Base-by-base conservation (phyloP, 2,113 vertebrate species). In the Urocynchramus pylzowi region DNA sequence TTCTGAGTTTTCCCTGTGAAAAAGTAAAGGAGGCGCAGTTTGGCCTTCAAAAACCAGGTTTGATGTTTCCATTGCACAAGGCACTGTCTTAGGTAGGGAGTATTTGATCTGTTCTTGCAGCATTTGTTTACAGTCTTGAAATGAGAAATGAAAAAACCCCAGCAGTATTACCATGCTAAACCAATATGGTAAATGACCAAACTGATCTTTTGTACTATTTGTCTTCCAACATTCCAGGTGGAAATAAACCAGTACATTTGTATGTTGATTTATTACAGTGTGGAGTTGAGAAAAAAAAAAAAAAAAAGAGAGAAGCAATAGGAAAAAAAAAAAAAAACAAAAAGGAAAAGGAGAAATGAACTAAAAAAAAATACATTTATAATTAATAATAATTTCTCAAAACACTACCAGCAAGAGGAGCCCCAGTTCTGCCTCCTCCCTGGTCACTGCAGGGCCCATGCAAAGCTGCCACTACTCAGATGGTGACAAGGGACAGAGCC, bases 221-320 rank as follows among this genome's bases (percentile, higher is more conserved):
- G 86, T 98, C 95, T 98, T 98, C 97, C 96, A 94, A 35, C 73
- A 89, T 95, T 97, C 95, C 97, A 97, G 95, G 97, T 98, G 97
- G 97, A 97, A 95, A 94, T 93, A 87, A 95, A 94, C 90, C 91
- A 96, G 95, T 95, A 91, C 33, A 90, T 93, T 96, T 97, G 75
- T 52, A 79, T 97, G 96, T 95, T 97, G 97, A 97, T 98, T 98
- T 96, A 94, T 90, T 86, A 88, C 97, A 93, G 95, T 86, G 95
- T 91, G 84, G 93, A 93, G 95, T 39, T 80, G 33, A 7, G 42
- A 54, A n/a, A 10, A n/a, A 69, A 52, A 94, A 28, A 24, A 31
- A 71, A 30, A 74, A 65, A 11, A 3, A 68, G 35, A 39, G 33
- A 90, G 13, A 96, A 81, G 41, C 57, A 92, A 61, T 24, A 76